Base-by-base conservation (phyloP, 1,140 invertebrate species). In the Hypsibius dujardini region DNA sequence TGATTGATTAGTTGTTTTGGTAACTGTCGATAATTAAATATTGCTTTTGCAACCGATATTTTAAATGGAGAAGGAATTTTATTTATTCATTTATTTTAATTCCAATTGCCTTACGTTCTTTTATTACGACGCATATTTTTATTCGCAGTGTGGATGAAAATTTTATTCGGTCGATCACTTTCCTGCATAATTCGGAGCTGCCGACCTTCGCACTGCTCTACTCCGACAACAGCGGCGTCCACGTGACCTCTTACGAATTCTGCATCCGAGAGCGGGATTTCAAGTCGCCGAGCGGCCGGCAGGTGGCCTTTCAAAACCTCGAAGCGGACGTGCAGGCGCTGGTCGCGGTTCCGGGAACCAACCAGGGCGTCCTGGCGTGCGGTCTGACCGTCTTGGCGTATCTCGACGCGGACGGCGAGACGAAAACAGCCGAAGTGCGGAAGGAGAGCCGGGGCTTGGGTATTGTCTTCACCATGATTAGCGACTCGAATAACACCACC, bases 381-480 rank as follows among this genome's bases (percentile, higher is more conserved):
- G 62, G 62, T 7, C 45, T 14, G 3, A 67, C 12, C 42, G 45
- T 42, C 12, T 42, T 67, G 62, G 3, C 42, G 3, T 67, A 14
- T 42, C 12, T 42, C 62, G 62, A 67, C 42, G 62, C 42, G 7
- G 62, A 67, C 42, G 62, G 42, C 3, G 62, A 3, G 62, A 42
- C 7, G 7, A 67, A 3, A 3, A 67, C 62, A 3, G 7, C 62
- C 3, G 62, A 42, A 42, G 42, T 67, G 12, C 7, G 42, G 7
- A 67, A 42, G 62, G 62, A 67, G 42, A 67, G 45, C 45, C 62
- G 62, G 7, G 62, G 62, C 3, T 14, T 67, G 42, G 62, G 62
- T 14, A 42, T 67, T 42, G 62, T 42, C 62, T 67, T 14, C 62
- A 42, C 7, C 7, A 3, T 67, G 7, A 7, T 67, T 3, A 7